phyloP scores from a whole-genome alignment of 1,140 invertebrate genomes.

The Trialeurodes vaporariorum region DNA sequence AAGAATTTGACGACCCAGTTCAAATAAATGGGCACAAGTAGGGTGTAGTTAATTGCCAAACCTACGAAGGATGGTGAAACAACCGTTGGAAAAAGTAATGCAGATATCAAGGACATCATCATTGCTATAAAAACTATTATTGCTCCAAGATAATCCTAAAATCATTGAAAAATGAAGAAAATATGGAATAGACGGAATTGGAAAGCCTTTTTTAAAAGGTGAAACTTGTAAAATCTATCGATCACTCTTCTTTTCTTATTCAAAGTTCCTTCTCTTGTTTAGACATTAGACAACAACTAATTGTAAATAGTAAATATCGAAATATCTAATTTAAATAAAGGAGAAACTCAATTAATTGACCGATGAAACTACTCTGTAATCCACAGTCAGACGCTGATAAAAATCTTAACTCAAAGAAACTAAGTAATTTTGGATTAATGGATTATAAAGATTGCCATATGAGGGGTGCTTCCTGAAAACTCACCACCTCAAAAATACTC shows the following conservation, averaged over 20 bases:
- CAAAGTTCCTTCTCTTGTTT: background rate
- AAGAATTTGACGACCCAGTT: conserved; percentile 71
- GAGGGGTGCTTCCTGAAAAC: no score
- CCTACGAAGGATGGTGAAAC: conserved; percentile 52
- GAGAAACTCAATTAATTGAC: no score
- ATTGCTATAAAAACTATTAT: conserved; percentile 61
- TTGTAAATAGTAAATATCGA: no score
- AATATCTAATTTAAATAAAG: no score
- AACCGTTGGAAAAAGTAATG: conserved; percentile 37
- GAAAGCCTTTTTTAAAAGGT: background rate
- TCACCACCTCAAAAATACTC: no score
- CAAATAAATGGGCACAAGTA: conserved; percentile 65
- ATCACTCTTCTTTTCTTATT: background rate
- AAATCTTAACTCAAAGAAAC: no score
- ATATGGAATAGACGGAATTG: background rate
- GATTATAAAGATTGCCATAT: no score
- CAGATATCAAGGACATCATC: conserved; percentile 46
- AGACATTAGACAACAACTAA: no score
- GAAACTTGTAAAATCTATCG: background rate
- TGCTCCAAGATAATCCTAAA: conserved; percentile 69
- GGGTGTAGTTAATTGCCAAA: conserved; percentile 64
- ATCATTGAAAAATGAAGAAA: conserved; percentile 21
- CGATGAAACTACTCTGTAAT: no score
- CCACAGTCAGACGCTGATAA: no score
- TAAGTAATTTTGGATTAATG: no score